phyloP scores from a whole-genome alignment of 2,888 invertebrate species.

The Tipula confusa region DNA sequence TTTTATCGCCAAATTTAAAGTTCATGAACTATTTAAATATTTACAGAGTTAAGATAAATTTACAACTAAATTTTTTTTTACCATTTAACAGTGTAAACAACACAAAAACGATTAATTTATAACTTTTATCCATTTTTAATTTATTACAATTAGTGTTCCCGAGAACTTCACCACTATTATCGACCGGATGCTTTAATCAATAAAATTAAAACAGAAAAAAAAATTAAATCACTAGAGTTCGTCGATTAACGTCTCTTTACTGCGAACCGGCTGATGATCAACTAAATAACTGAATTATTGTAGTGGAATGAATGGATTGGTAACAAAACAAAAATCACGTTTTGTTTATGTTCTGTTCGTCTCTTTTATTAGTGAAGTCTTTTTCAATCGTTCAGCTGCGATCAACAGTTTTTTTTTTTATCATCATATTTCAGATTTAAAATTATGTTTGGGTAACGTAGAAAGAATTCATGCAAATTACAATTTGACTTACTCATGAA shows the following conservation, averaged over 20 bases:
- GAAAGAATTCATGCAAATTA: too few relatives aligned
- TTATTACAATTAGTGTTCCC: not conserved
- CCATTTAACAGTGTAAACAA: not conserved
- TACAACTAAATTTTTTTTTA: not conserved
- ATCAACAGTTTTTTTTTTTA: not conserved
- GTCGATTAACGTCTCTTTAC: not conserved
- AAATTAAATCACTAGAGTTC: not conserved
- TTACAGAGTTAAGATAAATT: slow-evolving; percentile 12
- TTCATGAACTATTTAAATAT: not conserved
- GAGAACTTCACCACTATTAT: not conserved
- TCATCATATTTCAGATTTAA: too few relatives aligned
- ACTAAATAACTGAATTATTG: not conserved
- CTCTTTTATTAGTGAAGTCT: not conserved
- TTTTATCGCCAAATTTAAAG: not conserved
- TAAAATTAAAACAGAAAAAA: not conserved
- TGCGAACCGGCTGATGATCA: not conserved
- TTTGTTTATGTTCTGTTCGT: not conserved
- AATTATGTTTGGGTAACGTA: too few relatives aligned
- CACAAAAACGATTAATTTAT: not conserved
- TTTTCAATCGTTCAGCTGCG: not conserved
- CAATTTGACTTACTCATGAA: too few relatives aligned
- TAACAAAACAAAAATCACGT: not conserved
- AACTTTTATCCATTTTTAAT: not conserved
- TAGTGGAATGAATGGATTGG: not conserved
- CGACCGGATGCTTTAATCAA: slow-evolving; percentile 12